These are phyloP conservation scores for Cichladusa arquata DNA, from an alignment of 2,113 vertebrate species.

Conservation along the genomic window DNA sequence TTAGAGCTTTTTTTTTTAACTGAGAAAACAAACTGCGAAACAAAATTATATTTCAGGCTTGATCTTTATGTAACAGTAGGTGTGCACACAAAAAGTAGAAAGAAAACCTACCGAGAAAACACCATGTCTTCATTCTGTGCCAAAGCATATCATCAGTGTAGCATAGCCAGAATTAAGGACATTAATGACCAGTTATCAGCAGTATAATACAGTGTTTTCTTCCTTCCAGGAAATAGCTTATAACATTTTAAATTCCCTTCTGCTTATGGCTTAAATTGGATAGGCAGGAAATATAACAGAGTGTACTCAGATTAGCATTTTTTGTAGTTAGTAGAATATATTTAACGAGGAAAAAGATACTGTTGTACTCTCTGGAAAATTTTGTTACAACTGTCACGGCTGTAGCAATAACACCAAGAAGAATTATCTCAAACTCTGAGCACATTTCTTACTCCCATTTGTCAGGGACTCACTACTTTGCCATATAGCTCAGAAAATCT, in stretches of 20 bases:
- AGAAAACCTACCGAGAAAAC: neutral
- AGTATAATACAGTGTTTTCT: neutral
- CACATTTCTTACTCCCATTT: neutral
- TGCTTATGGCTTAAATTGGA: neutral
- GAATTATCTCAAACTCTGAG: neutral
- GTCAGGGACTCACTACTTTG: neutral
- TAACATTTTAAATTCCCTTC: neutral
- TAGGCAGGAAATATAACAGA: neutral
- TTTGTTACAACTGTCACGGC: neutral
- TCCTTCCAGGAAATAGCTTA: neutral
- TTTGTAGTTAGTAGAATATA: neutral
- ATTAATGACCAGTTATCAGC: neutral
- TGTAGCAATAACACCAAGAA: neutral
- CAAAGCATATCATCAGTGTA: neutral
- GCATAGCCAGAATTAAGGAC: neutral
- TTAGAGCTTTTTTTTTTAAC: neutral
- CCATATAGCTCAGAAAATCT: neutral
- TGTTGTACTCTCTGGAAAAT: neutral
- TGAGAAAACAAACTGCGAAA: neutral
- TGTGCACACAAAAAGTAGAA: neutral
- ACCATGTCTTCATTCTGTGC: neutral
- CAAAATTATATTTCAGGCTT: neutral
- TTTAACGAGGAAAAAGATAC: neutral
- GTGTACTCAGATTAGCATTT: neutral
- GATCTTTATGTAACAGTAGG: neutral